Base-by-base conservation (phyloP, 1,140 invertebrate species). In the Microvelia longipes region DNA sequence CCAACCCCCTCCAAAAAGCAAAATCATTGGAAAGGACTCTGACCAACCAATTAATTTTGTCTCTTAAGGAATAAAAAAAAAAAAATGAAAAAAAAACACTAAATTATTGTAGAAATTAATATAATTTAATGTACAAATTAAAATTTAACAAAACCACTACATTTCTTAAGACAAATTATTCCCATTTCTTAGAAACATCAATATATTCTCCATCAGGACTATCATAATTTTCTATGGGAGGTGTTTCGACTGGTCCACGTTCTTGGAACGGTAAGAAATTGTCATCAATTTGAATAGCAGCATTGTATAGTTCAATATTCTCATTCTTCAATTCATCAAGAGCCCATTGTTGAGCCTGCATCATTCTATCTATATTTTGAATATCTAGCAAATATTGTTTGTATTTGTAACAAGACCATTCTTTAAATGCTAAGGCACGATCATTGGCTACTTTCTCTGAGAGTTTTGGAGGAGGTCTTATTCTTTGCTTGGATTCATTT, bases 201-300 rank as follows among this genome's bases (percentile, higher is more conserved):
- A 84, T 77, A 76, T 93, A 94, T 75, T 93, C 90, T 26, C 93
- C 93, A 81, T 96, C 92, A 0, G 89, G 88, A 69, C 82, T 82
- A 1, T 84, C 81, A 78, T 93, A 96, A 72, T 86, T 82, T 74
- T 87, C 81, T 67, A 93, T 90, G 0, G 91, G 83, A 28, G 92
- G 90, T 13, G 92, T 94, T 29, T 85, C 79, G 2, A 87, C 82
- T 0, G 92, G 90, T 0, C 92, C 92, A 71, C 81, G 82, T 1
- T 81, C 75, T 28, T 78, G 81, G 74, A 86, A 86, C 0, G 91
- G 89, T 27, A 94, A 74, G 25, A 92, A 77, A 24, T 77, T 75
- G 19, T 84, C 74, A 78, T 95, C 92, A 11, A 86, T 77, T 86
- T 93, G 81, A 69, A 94, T 85, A 15, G 93, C 93, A 77, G 87